A percentile compares a stretch with the other conserved stretches of the same genome.
Conservation (phyloP, 2,888 invertebrate species). For the Lissonota sp. region DNA sequence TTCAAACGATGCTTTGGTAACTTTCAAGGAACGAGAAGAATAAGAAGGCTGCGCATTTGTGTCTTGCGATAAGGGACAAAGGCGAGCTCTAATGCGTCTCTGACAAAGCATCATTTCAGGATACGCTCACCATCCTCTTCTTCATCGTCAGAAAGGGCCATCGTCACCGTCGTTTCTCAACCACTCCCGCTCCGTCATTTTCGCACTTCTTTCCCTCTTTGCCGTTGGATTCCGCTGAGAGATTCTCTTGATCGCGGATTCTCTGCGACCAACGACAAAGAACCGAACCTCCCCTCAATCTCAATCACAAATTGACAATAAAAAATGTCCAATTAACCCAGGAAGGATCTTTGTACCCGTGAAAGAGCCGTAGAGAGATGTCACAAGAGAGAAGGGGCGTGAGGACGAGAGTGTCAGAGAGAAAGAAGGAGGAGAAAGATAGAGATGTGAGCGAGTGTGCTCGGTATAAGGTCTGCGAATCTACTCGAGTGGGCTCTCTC, state of each 20-base stretch:
- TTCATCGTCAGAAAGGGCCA: constrained; percentile 27
- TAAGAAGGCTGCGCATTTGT: constrained; percentile 59
- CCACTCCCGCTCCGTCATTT: constrained; percentile 19
- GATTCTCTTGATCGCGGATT: constrained; percentile 59
- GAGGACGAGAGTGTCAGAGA: constrained; percentile 56
- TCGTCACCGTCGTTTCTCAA: constrained; percentile 41
- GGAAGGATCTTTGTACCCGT: constrained; percentile 63
- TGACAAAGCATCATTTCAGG: constrained; percentile 77
- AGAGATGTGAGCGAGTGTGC: constrained; percentile 43
- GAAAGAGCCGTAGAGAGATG: constrained; percentile 30
- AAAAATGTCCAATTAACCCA: constrained; percentile 83
- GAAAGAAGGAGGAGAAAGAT: constrained; percentile 18
- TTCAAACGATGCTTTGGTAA: constrained; percentile 48
- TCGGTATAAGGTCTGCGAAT: constrained; percentile 50
- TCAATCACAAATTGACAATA: constrained; percentile 83
- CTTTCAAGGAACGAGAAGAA: constrained; percentile 18
- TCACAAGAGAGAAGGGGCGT: constrained; percentile 24
- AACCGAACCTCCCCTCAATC: constrained; percentile 69
- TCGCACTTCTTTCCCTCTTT: constrained; percentile 36
- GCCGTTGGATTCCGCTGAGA: constrained; percentile 47
- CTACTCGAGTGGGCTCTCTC: constrained; percentile 63
- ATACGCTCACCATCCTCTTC: constrained; percentile 60
- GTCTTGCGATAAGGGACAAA: constrained; percentile 77
- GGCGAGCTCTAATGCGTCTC: constrained; percentile 75
- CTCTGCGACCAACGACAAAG: constrained; percentile 71